phyloP scores from a whole-genome alignment of 1,140 invertebrate genomes.

The Antheraea mylitta region DNA sequence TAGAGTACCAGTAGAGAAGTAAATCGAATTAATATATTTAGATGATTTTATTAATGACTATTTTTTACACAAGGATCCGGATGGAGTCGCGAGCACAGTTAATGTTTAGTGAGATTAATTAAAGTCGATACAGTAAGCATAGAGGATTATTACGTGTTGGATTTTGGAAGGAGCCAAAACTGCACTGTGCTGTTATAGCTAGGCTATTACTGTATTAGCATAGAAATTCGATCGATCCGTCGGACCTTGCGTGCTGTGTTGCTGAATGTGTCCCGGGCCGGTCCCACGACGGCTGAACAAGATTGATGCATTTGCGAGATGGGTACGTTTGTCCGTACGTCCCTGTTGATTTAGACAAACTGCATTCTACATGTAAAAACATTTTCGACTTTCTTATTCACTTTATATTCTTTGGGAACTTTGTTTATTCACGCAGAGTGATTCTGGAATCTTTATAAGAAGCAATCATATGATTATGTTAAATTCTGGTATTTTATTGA shows the following conservation, averaged over 20 bases:
- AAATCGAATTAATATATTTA: too few species aligned
- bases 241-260: conserved; percentile 33
- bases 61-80: too few species aligned
- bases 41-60: too few species aligned
- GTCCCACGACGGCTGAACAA: conserved; percentile 50
- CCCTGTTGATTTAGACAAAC: conserved; percentile 12
- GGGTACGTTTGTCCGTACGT: conserved; percentile 19
- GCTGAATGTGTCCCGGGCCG: conserved; percentile 24
- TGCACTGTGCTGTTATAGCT: neutral
- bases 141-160: too few species aligned
- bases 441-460: neutral
- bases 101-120: too few species aligned
- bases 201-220: conserved; percentile 35
- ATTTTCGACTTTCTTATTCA: neutral
- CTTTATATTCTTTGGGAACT: neutral
- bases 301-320: conserved; percentile 51
- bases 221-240: conserved; percentile 36
- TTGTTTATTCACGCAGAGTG: neutral
- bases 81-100: too few species aligned
- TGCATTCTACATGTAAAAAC: conserved; percentile 11
- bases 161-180: neutral
- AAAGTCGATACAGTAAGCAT: too few species aligned
- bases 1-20: too few species aligned
- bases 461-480: neutral
- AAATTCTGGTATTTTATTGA: neutral